Percentiles rank a stretch among this genome's conserved stretches.
Evolutionary conservation across 92 coral and sea anemone genomes (phyloP).

Genomic region (Bergia puertoricense): DNA sequence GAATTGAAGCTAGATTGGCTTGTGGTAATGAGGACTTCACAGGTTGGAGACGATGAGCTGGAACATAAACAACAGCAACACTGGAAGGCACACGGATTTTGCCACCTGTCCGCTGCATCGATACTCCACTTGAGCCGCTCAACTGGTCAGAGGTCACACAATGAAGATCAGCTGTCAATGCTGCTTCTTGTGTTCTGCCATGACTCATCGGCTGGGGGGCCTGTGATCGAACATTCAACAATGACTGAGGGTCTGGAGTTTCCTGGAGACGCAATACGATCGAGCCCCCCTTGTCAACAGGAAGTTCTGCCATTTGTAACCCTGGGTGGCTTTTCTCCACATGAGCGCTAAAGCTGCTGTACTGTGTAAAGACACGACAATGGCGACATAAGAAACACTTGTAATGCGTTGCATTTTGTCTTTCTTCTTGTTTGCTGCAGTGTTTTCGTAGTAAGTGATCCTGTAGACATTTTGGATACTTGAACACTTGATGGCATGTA

Average conservation of each 20-base stretch:
- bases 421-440: neutral
- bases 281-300: neutral
- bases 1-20: neutral
- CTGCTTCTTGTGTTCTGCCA: neutral
- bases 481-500: constrained; percentile 4
- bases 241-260: neutral
- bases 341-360: neutral
- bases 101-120: neutral
- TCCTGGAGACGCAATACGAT: neutral
- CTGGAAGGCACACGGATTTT: neutral
- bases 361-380: neutral
- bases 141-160: neutral
- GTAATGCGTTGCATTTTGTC: neutral
- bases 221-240: neutral
- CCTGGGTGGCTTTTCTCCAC: neutral
- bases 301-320: neutral
- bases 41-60: neutral
- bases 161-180: neutral
- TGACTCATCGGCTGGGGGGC: neutral
- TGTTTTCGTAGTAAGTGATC: constrained; percentile 10
- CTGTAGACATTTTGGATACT: constrained; percentile 8
- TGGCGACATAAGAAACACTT: constrained; percentile 3
- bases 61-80: neutral
- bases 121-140: neutral
- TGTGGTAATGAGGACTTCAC: neutral